Evolutionary conservation across 2,797 vertebrate genomes (phyloP), one percentile per base, ranked within the genome.

Genomic region (Gymnothorax reevesii): DNA sequence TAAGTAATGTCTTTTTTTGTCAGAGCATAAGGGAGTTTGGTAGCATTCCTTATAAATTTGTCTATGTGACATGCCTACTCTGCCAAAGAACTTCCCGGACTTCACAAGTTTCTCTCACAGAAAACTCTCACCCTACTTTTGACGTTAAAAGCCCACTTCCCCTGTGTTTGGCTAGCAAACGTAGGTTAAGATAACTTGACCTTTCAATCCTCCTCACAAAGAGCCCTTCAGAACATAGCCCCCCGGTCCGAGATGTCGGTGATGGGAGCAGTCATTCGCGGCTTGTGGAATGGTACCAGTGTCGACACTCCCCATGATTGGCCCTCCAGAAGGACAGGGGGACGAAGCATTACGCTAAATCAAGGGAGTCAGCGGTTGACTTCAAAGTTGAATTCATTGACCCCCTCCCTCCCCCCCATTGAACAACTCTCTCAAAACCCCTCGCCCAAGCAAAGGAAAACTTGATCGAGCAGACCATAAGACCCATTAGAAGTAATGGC

Each of bases 151-250:
- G 10, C 25, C 73, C 73, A 52, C 73, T 42, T 42, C 73, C 12
- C 42, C 73, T 52, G 73, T 4, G 33, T 17, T 33, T 33, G 73
- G 73, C 73, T 4, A 20, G 8, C 1, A 20, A 42, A 49, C 20
- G 73, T 20, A 52, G 73, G 73, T 77, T 77, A 77, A 77, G 73
- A 77, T 52, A 77, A 77, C 73, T 77, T 42, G 15, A 77, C 73
- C 73, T 77, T 77, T 49, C 42, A 15, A 52, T 77, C 22, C 73
- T 33, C 22, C 33, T 77, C 42, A 49, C 73, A 52, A 73, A 52
- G 73, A 52, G 73, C 73, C 12, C 73, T 49, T 77, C 33, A 77
- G 73, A 15, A 15, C 12, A 7, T 8, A 4, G 66, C 42, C 42
- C 42, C 73, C 73, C 20, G 73, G 17, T 57, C 52, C 27, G 7